Conservation (phyloP, 2,113 vertebrate genomes). For the Illadopsis cleaveri region DNA sequence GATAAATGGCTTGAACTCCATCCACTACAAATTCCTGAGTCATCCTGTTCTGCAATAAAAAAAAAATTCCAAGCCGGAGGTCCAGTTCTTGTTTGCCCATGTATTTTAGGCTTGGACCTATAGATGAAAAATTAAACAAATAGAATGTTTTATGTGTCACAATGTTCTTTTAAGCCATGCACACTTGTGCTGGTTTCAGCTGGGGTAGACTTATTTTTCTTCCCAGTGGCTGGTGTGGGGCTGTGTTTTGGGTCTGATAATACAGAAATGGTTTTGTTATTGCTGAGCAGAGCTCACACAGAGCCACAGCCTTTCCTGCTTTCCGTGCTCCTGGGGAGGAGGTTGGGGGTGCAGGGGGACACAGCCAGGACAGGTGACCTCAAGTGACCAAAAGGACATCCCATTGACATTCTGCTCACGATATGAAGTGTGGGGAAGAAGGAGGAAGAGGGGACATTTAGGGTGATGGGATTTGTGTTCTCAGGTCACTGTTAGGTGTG, state of each 20-base stretch:
- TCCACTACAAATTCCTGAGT: slow-evolving; percentile 31
- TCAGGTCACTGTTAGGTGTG: neutral
- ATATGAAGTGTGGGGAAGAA: neutral
- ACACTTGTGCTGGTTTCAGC: neutral
- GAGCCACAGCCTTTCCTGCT: neutral
- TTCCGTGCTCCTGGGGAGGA: neutral
- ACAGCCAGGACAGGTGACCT: neutral
- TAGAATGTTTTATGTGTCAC: neutral
- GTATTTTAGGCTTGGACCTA: neutral
- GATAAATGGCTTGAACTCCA: neutral
- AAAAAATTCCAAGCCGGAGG: neutral
- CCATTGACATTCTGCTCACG: neutral
- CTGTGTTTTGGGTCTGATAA: neutral
- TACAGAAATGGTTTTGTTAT: neutral
- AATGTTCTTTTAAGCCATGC: neutral
- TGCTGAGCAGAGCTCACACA: neutral
- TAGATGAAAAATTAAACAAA: neutral
- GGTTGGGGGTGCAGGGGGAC: too few species aligned
- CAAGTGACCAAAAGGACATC: neutral
- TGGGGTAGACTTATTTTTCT: neutral
- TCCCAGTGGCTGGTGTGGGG: neutral
- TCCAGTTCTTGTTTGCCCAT: neutral
- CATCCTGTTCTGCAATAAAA: slow-evolving; percentile 7
- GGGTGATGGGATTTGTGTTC: neutral
- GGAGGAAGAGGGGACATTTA: neutral